A percentile compares a stretch with the other conserved stretches of the same genome.
Evolutionary conservation across 2,888 invertebrate genomes (phyloP).

Genomic region (Phorcus lineatus): DNA sequence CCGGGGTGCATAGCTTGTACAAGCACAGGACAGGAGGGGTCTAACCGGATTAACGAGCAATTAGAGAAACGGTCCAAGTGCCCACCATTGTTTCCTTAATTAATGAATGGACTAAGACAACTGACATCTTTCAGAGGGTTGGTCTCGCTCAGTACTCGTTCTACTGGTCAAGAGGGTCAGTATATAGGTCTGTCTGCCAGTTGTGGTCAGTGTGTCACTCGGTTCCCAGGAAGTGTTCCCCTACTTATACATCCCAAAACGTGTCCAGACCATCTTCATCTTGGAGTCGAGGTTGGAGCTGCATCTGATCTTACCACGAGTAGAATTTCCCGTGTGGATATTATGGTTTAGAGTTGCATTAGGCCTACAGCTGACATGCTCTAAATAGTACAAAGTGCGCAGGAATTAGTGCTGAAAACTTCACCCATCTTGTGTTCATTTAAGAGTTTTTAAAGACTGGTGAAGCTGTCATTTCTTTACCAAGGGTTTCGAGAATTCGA

Average conservation of each 20-base stretch:
- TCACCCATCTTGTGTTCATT: no score
- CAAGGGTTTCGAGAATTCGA: no score
- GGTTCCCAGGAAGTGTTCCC: background rate
- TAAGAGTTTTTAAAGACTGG: no score
- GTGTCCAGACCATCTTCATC: background rate
- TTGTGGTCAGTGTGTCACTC: background rate
- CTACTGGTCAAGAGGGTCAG: background rate
- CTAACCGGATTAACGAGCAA: background rate
- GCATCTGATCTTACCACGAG: no score
- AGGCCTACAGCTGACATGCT: no score
- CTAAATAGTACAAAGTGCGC: no score
- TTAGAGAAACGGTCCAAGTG: background rate
- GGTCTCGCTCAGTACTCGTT: no score
- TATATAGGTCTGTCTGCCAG: background rate
- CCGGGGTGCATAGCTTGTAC: background rate
- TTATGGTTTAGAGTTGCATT: no score
- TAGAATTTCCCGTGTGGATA: no score
- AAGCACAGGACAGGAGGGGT: background rate
- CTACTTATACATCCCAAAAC: background rate
- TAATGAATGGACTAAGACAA: background rate
- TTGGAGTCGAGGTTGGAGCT: no score
- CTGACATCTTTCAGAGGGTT: background rate
- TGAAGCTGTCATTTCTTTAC: no score
- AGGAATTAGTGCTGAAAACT: no score
- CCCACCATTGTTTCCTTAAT: background rate